phyloP scores from a whole-genome alignment of 2,888 invertebrate genomes.

The Cephus pygmeus region DNA sequence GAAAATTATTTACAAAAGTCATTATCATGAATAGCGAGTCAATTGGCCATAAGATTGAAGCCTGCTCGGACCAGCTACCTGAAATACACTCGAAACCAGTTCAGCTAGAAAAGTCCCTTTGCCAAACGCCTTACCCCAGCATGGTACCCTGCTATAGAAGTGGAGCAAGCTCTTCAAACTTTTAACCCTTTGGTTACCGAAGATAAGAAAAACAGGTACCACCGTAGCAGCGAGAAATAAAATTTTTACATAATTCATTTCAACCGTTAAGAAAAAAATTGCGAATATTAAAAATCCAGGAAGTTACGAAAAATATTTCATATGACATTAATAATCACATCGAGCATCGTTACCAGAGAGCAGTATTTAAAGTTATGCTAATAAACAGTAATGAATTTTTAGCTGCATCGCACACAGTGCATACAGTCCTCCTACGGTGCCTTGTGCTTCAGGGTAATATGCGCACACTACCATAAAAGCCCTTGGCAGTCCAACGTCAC shows the following conservation, averaged over 20 bases:
- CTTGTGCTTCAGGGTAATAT: not conserved
- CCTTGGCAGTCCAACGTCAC: conserved; percentile 22
- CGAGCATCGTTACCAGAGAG: not conserved
- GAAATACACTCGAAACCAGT: not conserved
- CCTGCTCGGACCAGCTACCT: not conserved
- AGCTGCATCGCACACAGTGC: not conserved
- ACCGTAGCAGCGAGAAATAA: not conserved
- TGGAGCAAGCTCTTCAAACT: conserved; percentile 41
- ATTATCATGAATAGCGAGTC: conserved; percentile 24
- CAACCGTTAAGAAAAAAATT: not conserved
- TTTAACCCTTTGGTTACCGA: conserved; percentile 20
- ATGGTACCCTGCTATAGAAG: conserved; percentile 48
- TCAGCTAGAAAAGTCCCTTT: not conserved
- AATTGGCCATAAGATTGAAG: conserved; percentile 16
- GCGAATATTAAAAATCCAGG: not conserved
- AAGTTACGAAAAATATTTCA: not conserved
- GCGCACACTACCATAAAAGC: not conserved
- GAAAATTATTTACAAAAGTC: conserved; percentile 27
- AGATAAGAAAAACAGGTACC: not conserved
- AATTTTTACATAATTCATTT: not conserved
- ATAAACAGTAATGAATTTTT: not conserved
- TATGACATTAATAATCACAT: not conserved
- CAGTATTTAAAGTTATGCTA: not conserved
- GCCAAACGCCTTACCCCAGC: conserved; percentile 1
- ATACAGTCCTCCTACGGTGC: not conserved